These are phyloP conservation scores for Trididemnum clinides DNA, from an alignment of 23 tunicate species.

Conservation along the genomic window DNA sequence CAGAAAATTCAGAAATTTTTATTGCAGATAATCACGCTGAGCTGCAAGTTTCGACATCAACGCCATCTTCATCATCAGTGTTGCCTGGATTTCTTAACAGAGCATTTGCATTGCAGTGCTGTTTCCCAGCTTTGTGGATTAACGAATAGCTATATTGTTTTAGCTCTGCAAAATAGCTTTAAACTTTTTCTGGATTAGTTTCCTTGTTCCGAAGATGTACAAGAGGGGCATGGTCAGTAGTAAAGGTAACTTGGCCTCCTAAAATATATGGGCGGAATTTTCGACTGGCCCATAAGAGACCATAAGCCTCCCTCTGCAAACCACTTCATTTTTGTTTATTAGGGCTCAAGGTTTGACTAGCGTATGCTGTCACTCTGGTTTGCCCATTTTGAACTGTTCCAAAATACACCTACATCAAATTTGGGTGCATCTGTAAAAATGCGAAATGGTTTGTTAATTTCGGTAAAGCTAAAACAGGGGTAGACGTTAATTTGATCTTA, in stretches of 20 bases:
- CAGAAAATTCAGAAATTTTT: no score
- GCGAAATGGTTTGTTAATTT: neutral
- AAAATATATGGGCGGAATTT: neutral
- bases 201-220: neutral
- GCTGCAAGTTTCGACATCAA: no score
- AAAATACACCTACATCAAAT: neutral
- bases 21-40: no score
- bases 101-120: neutral
- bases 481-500: neutral
- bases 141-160: neutral
- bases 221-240: constrained; percentile 34
- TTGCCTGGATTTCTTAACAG: no score
- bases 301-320: neutral
- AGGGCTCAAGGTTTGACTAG: neutral
- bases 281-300: neutral
- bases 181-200: neutral
- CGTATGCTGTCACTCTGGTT: constrained; percentile 8
- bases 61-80: no score
- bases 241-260: constrained; percentile 10
- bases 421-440: constrained; percentile 1
- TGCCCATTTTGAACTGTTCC: constrained; percentile 6
- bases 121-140: neutral
- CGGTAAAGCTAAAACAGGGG: constrained; percentile 16
- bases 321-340: neutral
- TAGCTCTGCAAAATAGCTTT: neutral